Conservation (phyloP, 1,140 invertebrate species). For the Zophobas morio region DNA sequence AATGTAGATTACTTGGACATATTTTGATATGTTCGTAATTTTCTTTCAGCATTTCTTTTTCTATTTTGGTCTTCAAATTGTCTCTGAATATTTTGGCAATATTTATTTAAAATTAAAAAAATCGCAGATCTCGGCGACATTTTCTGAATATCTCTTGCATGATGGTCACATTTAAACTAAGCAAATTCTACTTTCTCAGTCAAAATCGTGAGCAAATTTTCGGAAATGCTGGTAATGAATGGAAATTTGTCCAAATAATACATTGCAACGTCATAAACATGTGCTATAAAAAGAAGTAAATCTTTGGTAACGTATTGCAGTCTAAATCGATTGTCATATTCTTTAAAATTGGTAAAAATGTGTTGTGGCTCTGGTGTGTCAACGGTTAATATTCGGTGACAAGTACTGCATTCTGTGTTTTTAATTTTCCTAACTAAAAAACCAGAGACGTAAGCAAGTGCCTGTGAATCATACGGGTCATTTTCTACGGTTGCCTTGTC, state of each 20-base stretch:
- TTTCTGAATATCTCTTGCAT: neutral
- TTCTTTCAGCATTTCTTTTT: neutral
- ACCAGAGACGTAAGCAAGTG: neutral
- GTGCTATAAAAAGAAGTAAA: neutral
- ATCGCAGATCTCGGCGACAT: neutral
- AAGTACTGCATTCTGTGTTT: neutral
- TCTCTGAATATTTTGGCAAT: neutral
- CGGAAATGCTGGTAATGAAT: neutral
- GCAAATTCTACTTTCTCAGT: neutral
- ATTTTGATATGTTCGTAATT: neutral
- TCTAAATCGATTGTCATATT: conserved; percentile 9
- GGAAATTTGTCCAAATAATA: neutral
- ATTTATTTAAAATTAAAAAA: conserved; percentile 7
- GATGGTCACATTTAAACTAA: neutral
- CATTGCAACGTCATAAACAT: neutral
- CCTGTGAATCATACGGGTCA: neutral
- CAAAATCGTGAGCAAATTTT: neutral
- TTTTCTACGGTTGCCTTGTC: neutral
- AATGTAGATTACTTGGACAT: too few species aligned
- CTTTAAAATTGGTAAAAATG: conserved; percentile 2
- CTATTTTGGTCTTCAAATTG: neutral
- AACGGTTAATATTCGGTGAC: neutral
- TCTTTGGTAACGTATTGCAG: conserved; percentile 3
- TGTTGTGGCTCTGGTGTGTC: neutral
- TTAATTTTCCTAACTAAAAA: neutral